Evolutionary conservation across 2,113 vertebrate species (phyloP).

Genomic region (Myrmecophaga tridactyla): DNA sequence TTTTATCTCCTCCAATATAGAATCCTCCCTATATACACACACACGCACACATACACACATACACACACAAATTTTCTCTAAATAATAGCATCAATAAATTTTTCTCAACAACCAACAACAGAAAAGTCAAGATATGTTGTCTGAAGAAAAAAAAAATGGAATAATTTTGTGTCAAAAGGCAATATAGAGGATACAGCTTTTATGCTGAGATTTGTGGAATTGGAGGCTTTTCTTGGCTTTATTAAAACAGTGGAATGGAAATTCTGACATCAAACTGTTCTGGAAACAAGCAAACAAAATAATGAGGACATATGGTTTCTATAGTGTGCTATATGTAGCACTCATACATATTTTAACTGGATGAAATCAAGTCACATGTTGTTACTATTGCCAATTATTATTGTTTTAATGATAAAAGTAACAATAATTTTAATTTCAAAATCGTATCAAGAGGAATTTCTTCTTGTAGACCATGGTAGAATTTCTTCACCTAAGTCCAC

Average conservation of each 20-base stretch:
- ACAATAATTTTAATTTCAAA: not conserved
- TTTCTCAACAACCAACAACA: not conserved
- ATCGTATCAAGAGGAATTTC: not conserved
- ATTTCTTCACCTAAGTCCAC: not conserved
- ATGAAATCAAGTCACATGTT: not conserved
- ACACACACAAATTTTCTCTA: not conserved
- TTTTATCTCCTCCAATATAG: not conserved
- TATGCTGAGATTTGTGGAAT: not conserved
- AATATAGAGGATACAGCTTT: accelerated
- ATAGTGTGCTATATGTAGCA: not conserved
- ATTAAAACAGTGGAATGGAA: not conserved
- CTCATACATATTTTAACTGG: not conserved
- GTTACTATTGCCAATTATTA: not conserved
- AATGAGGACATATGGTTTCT: not conserved
- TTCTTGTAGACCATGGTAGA: not conserved
- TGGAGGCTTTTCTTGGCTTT: not conserved
- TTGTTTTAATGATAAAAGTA: not conserved
- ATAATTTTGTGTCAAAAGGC: not conserved
- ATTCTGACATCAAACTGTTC: not conserved
- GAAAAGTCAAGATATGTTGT: not conserved
- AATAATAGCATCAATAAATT: not conserved
- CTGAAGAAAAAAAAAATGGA: not conserved
- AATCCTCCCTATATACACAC: not conserved
- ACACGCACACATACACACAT: too few relatives aligned
- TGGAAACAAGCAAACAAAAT: not conserved